Base-by-base conservation (phyloP, 2,888 invertebrate genomes). In the Tipula unca region DNA sequence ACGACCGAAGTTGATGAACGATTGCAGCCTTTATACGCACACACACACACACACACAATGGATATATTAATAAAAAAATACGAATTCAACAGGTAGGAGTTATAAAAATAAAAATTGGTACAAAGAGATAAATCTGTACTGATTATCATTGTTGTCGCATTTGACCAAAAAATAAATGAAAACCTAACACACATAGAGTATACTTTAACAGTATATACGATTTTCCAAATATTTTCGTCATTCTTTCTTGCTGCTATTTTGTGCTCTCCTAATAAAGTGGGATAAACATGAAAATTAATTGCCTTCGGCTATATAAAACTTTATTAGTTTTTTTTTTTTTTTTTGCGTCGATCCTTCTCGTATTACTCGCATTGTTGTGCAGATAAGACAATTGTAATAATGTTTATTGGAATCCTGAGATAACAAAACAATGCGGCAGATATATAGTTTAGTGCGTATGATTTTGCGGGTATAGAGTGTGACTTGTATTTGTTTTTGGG, bases 311-410 rank as follows among this genome's bases (percentile, higher is more conserved):
- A 69, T 25, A 25, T 25, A 69, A 69, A 69, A 69, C 69, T 69
- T 69, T 69, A 69, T 69, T 69, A 69, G 69, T 69, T 69, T 54
- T 69, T 69, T 25, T 32, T 69, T 69, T 54, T 69, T 69, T 25
- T 32, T 32, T 32, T 32, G 32, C 69, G 69, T 69, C 25, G 69
- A 20, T 69, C 25, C 25, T 69, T 69, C 25, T 25, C 10, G 25
- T 69, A 69, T 69, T 69, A 69, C 10, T 69, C 20, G 69, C 69
- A 69, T 69, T 69, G 69, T 69, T 69, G 69, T 69, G 69, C 69
- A 20, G 69, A 69, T 69, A 69, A 69, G 69, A 69, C 69, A 69
- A 69, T 69, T 69, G 69, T 69, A 69, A 69, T 69, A 69, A 69
- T 69, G 69, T 25, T 69, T 69, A 69, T 69, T 69, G 69, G 69